Evolutionary conservation across 2,113 vertebrate genomes (phyloP).

Genomic region (Coptodon bakossiorum): DNA sequence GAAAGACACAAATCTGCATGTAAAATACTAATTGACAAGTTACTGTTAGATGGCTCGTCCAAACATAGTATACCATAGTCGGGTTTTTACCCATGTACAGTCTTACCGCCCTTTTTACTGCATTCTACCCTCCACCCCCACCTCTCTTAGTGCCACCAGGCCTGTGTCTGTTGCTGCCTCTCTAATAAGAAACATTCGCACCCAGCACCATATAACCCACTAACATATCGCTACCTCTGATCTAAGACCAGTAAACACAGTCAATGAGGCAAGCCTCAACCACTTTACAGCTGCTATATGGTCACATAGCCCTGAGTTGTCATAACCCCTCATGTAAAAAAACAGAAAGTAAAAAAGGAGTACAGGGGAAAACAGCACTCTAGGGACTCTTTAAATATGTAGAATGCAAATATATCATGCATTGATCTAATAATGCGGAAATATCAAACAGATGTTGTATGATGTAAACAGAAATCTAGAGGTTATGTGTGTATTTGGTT

Average conservation of each 20-base stretch:
- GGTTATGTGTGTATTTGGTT: background rate
- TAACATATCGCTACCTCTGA: constrained; percentile 58
- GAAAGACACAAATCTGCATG: background rate
- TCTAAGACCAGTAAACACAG: constrained; percentile 65
- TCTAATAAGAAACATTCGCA: constrained; percentile 64
- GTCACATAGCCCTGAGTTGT: constrained; percentile 42
- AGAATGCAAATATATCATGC: background rate
- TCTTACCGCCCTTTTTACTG: background rate
- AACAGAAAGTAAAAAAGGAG: background rate
- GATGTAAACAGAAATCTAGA: constrained; percentile 1
- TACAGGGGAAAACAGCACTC: constrained; percentile 8
- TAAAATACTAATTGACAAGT: background rate
- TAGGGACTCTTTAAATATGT: constrained; percentile 42
- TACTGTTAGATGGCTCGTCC: background rate
- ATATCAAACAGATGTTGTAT: constrained; percentile 51
- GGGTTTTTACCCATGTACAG: background rate
- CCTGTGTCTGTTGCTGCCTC: constrained; percentile 9
- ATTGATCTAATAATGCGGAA: constrained; percentile 1
- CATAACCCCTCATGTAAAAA: constrained; percentile 49
- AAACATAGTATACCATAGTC: background rate
- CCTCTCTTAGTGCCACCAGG: constrained; percentile 4
- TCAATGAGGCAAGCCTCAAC: constrained; percentile 39
- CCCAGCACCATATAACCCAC: constrained; percentile 60
- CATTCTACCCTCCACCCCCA: background rate
- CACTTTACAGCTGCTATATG: constrained; percentile 50